Conservation (phyloP, 2,797 vertebrate species). For the Telmatherina bonti region DNA sequence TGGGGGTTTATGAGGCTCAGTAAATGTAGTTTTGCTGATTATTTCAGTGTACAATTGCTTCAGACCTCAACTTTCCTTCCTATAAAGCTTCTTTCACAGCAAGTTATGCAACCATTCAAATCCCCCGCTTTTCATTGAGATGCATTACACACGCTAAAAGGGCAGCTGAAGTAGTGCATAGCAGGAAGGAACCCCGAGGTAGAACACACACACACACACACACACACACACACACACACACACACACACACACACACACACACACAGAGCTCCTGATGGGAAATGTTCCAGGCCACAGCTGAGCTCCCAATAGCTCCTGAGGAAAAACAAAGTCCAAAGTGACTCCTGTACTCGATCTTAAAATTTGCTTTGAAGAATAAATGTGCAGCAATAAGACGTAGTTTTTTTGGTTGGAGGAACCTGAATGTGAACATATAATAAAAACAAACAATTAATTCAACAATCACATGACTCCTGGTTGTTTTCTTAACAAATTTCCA, state of each 20-base stretch:
- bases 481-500: neutral
- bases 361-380: slow-evolving; percentile 5
- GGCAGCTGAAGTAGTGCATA: slow-evolving; percentile 49
- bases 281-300: slow-evolving; percentile 52
- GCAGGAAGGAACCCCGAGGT: slow-evolving; percentile 66
- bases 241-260: slow-evolving; percentile 25
- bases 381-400: neutral
- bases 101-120: slow-evolving; percentile 67
- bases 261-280: slow-evolving; percentile 23
- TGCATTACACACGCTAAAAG: slow-evolving; percentile 63
- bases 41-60: slow-evolving; percentile 14
- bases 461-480: neutral
- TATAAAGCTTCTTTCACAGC: slow-evolving; percentile 35
- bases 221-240: slow-evolving; percentile 13
- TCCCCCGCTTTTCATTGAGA: slow-evolving; percentile 66
- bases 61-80: slow-evolving; percentile 2
- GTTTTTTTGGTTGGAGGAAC: slow-evolving; percentile 7
- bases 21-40: neutral
- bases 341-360: slow-evolving; percentile 14
- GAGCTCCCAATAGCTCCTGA: slow-evolving; percentile 38
- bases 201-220: slow-evolving; percentile 17
- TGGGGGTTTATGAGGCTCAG: neutral
- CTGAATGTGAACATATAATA: neutral
- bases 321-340: slow-evolving; percentile 29
- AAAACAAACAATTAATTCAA: slow-evolving; percentile 17